A percentile compares a stretch with the other conserved stretches of the same genome.
Evolutionary conservation across 2,888 invertebrate species (phyloP).

Genomic region (Chymomyza amoena): DNA sequence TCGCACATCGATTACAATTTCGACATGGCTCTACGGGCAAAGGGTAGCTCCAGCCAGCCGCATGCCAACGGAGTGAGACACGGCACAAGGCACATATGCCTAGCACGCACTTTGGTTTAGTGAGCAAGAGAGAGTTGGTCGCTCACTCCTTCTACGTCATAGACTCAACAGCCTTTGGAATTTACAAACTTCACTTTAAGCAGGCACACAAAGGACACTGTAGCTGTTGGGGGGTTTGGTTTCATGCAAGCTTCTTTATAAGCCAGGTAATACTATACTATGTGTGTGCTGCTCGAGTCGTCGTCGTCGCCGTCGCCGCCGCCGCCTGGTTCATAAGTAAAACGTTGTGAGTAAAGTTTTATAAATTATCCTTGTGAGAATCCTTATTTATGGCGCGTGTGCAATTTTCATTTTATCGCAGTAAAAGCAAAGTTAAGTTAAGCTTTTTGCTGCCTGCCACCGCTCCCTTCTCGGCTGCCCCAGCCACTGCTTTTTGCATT

Average conservation of each 20-base stretch:
- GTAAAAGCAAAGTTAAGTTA: slow-evolving; percentile 76
- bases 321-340: slow-evolving; percentile 71
- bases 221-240: slow-evolving; percentile 29
- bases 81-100: background rate
- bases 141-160: slow-evolving; percentile 50
- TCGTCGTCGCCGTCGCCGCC: slow-evolving; percentile 13
- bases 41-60: background rate
- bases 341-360: slow-evolving; percentile 76
- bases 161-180: slow-evolving; percentile 50
- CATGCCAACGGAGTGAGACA: background rate
- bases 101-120: background rate
- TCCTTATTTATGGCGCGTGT: slow-evolving; percentile 79
- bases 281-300: slow-evolving; percentile 6
- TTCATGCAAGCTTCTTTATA: background rate
- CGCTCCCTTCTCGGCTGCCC: slow-evolving; percentile 19
- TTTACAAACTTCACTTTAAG: slow-evolving; percentile 56
- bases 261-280: background rate
- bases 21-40: slow-evolving; percentile 42
- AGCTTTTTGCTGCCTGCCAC: slow-evolving; percentile 51
- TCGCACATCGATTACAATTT: slow-evolving; percentile 79
- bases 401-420: slow-evolving; percentile 79
- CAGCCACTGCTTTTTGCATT: slow-evolving; percentile 30
- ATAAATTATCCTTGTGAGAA: slow-evolving; percentile 79
- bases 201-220: slow-evolving; percentile 15
- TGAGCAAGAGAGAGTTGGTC: background rate